Evolutionary conservation across 1,140 invertebrate genomes (phyloP).

Genomic region (Calosoma granatense): DNA sequence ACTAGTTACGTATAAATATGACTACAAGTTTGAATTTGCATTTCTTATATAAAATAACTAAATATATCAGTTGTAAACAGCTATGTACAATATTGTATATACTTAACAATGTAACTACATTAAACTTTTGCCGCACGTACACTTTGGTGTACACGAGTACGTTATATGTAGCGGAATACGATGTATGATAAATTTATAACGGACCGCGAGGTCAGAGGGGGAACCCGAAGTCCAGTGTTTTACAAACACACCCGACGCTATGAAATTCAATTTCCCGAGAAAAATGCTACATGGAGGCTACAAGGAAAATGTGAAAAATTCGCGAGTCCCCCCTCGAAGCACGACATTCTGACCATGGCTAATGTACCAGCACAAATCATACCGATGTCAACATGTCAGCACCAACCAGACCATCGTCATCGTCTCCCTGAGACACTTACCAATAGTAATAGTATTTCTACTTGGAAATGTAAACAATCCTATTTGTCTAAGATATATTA

Average conservation of each 20-base stretch:
- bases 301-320: conserved; percentile 2
- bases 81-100: too few relatives aligned
- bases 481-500: too few relatives aligned
- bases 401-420: background rate
- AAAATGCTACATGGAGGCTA: conserved; percentile 1
- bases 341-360: background rate
- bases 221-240: background rate
- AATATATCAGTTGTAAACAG: too few relatives aligned
- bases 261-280: conserved; percentile 9
- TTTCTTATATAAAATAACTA: too few relatives aligned
- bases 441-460: too few relatives aligned
- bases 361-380: background rate
- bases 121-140: background rate
- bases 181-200: conserved; percentile 7
- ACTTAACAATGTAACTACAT: too few relatives aligned
- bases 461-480: too few relatives aligned
- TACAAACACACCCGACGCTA: conserved; percentile 6
- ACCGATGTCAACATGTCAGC: background rate
- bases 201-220: background rate
- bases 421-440: too few relatives aligned
- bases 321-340: background rate
- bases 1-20: too few relatives aligned
- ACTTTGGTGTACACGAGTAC: background rate
- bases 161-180: conserved; percentile 7
- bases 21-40: too few relatives aligned